Evolutionary conservation across 2,797 vertebrate species (phyloP), one percentile per base, ranked within the genome.

Genomic region (Heteromormyrus szaboi): DNA sequence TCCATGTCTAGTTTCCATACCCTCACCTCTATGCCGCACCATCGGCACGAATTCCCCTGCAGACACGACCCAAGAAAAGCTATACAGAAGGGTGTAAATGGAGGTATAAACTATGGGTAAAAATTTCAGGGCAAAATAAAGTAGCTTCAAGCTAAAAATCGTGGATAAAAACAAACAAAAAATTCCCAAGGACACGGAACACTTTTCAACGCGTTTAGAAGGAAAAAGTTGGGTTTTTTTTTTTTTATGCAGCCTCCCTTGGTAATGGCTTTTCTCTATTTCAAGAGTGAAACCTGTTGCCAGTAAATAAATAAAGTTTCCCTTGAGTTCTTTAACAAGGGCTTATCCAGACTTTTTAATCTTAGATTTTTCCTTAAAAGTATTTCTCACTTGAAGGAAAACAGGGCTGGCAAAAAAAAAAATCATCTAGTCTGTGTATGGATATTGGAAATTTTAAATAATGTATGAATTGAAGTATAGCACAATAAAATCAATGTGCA

Each of bases 1-100:
- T 88, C 87, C 87, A 88, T 76, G 59, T 44, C 62, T 19, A 88
- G n/a, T 88, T 88, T 72, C 87, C 59, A 86, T 86, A 25, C 33
- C 17, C 53, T 86, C 85, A 54, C 51, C n/a, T 68, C 59, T 41
- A 65, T 29, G 41, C n/a, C 29, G 22, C n/a, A 87, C 44, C 33
- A 2, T 17, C 9, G 19, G 44, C 17, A 65, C 22, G 41, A 11
- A 65, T 48, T 17, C 17, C 54, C 22, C 59, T 48, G 22, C 41
- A 54, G n/a, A 46, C 41, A 87, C 37, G 41, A 19, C 37, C 56
- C 59, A 50, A 25, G 3, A 12, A 65, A 59, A 41, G 44, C 29
- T 29, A 46, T 44, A 68, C n/a, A 68, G 41, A n/a, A 46, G 41
- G 41, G 76, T 46, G 41, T 44, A 46, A 79, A 79, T 46, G 72